These are phyloP conservation scores for Drosophila colorata DNA, from an alignment of 2,888 invertebrate genomes.

Conservation along the genomic window DNA sequence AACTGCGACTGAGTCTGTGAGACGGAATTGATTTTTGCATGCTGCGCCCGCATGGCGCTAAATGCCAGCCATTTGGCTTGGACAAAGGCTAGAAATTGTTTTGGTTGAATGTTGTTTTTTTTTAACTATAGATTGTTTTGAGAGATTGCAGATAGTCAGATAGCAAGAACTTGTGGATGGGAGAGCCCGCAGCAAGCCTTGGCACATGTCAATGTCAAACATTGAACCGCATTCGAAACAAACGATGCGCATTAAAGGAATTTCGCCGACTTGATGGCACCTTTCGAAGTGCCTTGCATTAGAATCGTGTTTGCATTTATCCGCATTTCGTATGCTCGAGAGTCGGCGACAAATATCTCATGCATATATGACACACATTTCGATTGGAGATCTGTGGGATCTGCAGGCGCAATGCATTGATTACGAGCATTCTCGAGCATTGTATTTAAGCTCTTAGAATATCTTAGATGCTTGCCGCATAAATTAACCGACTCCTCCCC, in stretches of 20 bases:
- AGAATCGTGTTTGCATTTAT: constrained; percentile 55
- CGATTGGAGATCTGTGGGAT: constrained; percentile 14
- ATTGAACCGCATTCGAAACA: constrained; percentile 54
- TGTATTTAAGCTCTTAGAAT: constrained; percentile 49
- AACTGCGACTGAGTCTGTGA: constrained; percentile 1
- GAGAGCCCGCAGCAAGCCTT: constrained; percentile 40
- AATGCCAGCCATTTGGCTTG: constrained; percentile 35
- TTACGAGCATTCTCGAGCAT: constrained; percentile 35
- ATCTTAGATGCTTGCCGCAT: constrained; percentile 54
- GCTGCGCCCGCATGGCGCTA: constrained; percentile 77
- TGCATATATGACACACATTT: constrained; percentile 74
- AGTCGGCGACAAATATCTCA: constrained; percentile 74
- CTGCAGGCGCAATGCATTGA: constrained; percentile 56
- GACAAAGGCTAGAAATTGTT: constrained; percentile 16
- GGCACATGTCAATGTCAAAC: constrained; percentile 78
- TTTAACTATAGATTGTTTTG: constrained; percentile 2
- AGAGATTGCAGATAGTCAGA: constrained; percentile 10
- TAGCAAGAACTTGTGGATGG: not conserved
- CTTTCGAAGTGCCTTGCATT: constrained; percentile 69
- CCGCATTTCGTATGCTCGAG: constrained; percentile 56
- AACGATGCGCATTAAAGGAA: constrained; percentile 70
- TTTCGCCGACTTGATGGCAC: constrained; percentile 78
- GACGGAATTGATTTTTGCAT: constrained; percentile 49
- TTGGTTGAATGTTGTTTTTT: not conserved
- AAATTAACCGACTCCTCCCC: constrained; percentile 32